Evolutionary conservation across 2,113 vertebrate genomes (phyloP).

Genomic region (Chauna torquata): DNA sequence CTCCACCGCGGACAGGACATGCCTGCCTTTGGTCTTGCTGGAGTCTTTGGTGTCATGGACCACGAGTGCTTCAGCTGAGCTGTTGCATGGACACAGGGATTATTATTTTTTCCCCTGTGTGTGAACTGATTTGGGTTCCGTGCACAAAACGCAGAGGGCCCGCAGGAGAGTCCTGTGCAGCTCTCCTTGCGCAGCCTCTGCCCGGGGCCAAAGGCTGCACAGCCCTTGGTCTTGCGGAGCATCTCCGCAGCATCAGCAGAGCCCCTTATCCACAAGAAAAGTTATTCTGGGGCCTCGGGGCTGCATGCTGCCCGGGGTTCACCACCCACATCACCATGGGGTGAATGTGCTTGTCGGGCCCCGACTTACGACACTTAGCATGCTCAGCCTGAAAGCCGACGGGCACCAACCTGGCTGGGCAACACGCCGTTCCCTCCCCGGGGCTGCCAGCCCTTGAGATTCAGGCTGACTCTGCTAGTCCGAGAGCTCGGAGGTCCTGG

Average conservation of each 20-base stretch:
- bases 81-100: too few relatives aligned
- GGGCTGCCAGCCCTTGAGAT: background rate
- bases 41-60: background rate
- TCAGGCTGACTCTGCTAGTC: background rate
- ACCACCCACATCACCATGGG: background rate
- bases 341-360: background rate
- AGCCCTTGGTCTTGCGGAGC: background rate
- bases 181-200: background rate
- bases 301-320: background rate
- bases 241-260: background rate
- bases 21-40: background rate
- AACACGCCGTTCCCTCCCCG: background rate
- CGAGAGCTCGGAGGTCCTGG: background rate
- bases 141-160: background rate
- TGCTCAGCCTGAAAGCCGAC: background rate
- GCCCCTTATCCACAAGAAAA: background rate
- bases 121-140: background rate
- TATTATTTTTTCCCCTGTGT: background rate
- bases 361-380: background rate
- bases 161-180: background rate
- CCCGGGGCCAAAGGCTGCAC: accelerated
- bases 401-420: background rate
- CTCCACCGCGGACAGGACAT: accelerated
- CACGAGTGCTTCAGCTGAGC: too few relatives aligned
- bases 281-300: background rate